Base-by-base conservation (phyloP, 2,797 vertebrate species). In the Halcyon smyrnensis region DNA sequence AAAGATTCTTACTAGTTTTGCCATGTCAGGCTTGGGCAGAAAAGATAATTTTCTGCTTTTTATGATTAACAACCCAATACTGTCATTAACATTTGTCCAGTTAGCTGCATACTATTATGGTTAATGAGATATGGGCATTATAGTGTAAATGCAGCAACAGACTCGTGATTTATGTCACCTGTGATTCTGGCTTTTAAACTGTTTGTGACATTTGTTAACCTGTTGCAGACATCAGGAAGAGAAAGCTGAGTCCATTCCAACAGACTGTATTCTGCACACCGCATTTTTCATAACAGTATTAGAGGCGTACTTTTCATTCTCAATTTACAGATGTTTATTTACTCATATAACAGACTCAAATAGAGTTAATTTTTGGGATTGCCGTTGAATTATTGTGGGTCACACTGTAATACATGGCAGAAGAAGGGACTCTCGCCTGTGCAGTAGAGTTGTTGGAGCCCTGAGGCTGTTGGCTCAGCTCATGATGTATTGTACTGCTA, bases 401-500 rank as follows among this genome's bases (percentile, higher is more conserved):
- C 95, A 97, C 84, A 53, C 18, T 80, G 84, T 97, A 97, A 89
- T 37, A 96, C 78, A 82, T 83, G 93, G 89, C 20, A 12, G 85
- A 97, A 95, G 95, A 96, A 97, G 90, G 93, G 67, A 93, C 90
- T 63, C 71, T 96, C 90, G 84, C 87, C 87, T 93, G 81, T 87
- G 88, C 93, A 86, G 95, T 90, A 90, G 64, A 57, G 15, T 89
- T 97, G 95, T 76, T 97, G 95, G 89, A 96, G 92, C 95, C 97
- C 96, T 10, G 90, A 69, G 90, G 97, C 98, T 95, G 96, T 95
- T 97, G 97, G 97, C 97, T 97, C 95, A 90, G 97, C 94, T 95
- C 90, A 79, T 97, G 97, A 98, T 98, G 78, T 97, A 98, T 98
- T 97, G 97, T 96, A 91, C 74, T 89, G 95, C 97, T 97, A 94